These are phyloP conservation scores for Microdon myrmicae DNA, from an alignment of 2,888 invertebrate species.

Conservation along the genomic window DNA sequence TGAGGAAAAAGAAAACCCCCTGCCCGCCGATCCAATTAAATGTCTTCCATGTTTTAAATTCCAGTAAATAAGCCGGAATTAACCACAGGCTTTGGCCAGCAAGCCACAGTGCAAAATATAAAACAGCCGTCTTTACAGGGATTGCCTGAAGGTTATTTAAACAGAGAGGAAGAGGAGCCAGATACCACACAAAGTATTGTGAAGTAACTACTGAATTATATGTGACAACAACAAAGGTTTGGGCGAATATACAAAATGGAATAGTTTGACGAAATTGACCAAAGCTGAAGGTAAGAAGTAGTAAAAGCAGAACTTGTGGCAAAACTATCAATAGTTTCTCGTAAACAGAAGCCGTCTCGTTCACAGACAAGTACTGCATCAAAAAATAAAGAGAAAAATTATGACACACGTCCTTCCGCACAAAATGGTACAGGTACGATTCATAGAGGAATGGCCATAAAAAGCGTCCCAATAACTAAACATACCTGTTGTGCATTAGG, in stretches of 20 bases:
- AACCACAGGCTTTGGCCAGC: conserved; percentile 87
- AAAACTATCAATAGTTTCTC: conserved; percentile 73
- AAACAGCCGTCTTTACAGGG: conserved; percentile 67
- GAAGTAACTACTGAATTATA: conserved; percentile 97
- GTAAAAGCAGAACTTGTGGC: conserved; percentile 77
- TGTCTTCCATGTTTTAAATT: conserved; percentile 86
- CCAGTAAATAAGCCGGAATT: conserved; percentile 87
- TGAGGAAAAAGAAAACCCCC: conserved; percentile 83
- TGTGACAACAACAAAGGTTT: conserved; percentile 88
- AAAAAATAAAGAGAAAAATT: conserved; percentile 98
- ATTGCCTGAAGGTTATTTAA: conserved; percentile 76
- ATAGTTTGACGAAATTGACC: conserved; percentile 76
- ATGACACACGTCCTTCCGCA: conserved; percentile 88
- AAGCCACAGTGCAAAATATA: conserved; percentile 72
- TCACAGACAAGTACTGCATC: conserved; percentile 82
- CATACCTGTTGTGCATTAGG: conserved; percentile 76
- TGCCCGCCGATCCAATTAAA: conserved; percentile 88
- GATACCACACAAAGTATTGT: conserved; percentile 97
- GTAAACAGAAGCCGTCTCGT: conserved; percentile 69
- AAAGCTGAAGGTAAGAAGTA: conserved; percentile 75
- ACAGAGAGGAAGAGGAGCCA: conserved; percentile 86
- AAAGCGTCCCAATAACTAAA: conserved; percentile 73
- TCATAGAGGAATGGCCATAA: conserved; percentile 85
- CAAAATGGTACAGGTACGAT: conserved; percentile 90
- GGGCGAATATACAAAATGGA: conserved; percentile 84